These are phyloP conservation scores for Phylloscopus collybita DNA, from an alignment of 2,797 vertebrate species.

Conservation along the genomic window DNA sequence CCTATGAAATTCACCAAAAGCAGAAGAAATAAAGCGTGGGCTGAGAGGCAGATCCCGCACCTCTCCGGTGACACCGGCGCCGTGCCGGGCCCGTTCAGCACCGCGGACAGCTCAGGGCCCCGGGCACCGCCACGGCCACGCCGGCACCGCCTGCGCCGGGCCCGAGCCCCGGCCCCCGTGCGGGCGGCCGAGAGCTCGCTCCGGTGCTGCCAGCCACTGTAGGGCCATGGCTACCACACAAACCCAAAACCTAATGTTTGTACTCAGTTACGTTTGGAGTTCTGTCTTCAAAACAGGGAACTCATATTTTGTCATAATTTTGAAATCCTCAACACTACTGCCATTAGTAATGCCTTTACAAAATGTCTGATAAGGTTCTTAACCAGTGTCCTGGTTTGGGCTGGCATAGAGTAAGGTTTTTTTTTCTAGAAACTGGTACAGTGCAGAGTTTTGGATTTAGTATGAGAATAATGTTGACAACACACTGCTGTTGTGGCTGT, in stretches of 20 bases:
- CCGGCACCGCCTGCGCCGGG: rapidly evolving
- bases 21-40: rapidly evolving
- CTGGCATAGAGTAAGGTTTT: neutral
- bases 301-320: rapidly evolving
- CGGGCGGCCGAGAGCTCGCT: rapidly evolving
- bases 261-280: rapidly evolving
- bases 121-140: rapidly evolving
- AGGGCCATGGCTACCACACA: rapidly evolving
- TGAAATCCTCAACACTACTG: rapidly evolving
- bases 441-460: neutral
- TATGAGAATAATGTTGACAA: neutral
- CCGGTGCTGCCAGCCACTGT: rapidly evolving
- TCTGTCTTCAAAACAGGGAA: neutral
- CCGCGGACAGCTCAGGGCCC: neutral
- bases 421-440: neutral
- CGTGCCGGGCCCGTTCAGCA: neutral
- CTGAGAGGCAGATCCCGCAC: rapidly evolving
- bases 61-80: rapidly evolving
- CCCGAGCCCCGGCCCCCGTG: rapidly evolving
- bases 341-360: too few species aligned
- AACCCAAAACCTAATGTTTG: rapidly evolving
- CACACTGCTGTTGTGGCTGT: neutral
- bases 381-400: neutral
- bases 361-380: neutral
- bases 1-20: neutral